Percentiles rank a stretch among this genome's conserved stretches.
These are phyloP conservation scores for Hanleya hanleyi DNA, from an alignment of 2,888 invertebrate genomes.

Conservation along the genomic window DNA sequence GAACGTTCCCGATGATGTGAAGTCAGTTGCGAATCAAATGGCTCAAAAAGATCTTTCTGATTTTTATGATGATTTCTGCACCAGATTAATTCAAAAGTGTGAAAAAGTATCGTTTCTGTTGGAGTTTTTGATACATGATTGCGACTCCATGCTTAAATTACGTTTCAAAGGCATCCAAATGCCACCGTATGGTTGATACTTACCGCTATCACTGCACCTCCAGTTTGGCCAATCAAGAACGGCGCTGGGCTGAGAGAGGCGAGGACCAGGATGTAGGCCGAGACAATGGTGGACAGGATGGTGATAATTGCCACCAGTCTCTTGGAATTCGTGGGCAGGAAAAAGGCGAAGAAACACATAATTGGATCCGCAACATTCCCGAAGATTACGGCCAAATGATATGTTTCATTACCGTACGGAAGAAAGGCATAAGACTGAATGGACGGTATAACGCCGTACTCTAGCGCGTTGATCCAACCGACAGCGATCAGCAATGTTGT, in stretches of 20 bases:
- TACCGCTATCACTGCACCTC: constrained; percentile 81
- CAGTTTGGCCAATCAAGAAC: constrained; percentile 75
- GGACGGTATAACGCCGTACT: constrained; percentile 86
- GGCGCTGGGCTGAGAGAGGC: constrained; percentile 85
- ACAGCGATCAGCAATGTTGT: constrained; percentile 70
- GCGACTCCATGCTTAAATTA: no score
- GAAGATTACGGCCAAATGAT: constrained; percentile 85
- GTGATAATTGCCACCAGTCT: constrained; percentile 52
- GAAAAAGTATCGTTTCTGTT: no score
- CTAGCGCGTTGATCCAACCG: constrained; percentile 79
- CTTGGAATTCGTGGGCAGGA: constrained; percentile 65
- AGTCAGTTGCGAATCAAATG: no score
- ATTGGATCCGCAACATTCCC: constrained; percentile 87
- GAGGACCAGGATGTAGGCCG: constrained; percentile 81
- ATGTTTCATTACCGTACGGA: constrained; percentile 84
- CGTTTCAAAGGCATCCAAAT: no score
- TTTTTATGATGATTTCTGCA: no score
- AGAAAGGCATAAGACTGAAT: constrained; percentile 87
- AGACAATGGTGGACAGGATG: constrained; percentile 75
- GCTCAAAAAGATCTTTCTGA: no score
- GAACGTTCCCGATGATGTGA: no score
- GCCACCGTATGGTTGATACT: constrained; percentile 83
- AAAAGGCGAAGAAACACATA: constrained; percentile 80
- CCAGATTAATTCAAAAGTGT: no score
- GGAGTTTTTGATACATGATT: no score